Conservation (phyloP, 2,888 invertebrate genomes). For the Pheosia gnoma region DNA sequence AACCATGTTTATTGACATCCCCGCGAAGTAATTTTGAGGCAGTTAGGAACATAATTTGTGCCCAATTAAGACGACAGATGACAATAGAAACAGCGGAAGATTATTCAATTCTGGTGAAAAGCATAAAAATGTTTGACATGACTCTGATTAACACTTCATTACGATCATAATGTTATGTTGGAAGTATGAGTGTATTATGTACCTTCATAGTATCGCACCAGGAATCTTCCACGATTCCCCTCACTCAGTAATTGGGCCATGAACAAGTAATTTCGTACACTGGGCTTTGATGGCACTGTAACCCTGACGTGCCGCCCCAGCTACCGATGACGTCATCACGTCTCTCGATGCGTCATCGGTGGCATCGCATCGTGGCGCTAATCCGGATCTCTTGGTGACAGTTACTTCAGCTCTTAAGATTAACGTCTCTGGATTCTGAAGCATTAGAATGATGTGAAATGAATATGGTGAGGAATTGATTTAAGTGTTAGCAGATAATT, state of each 20-base stretch:
- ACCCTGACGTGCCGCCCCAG: not conserved
- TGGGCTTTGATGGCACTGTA: slow-evolving; percentile 3
- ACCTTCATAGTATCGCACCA: too few relatives aligned
- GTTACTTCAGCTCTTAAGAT: not conserved
- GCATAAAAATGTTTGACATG: too few relatives aligned
- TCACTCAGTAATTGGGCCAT: not conserved
- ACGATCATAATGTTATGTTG: too few relatives aligned
- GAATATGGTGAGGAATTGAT: not conserved
- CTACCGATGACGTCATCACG: not conserved
- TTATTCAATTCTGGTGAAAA: too few relatives aligned
- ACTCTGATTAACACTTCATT: too few relatives aligned
- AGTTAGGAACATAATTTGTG: too few relatives aligned
- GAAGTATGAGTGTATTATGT: too few relatives aligned
- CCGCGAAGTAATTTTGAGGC: too few relatives aligned
- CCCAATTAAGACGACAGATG: too few relatives aligned
- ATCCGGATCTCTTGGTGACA: not conserved
- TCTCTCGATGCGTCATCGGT: not conserved
- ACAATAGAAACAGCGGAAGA: too few relatives aligned
- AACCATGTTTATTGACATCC: too few relatives aligned
- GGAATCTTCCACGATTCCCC: not conserved
- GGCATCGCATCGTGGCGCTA: not conserved
- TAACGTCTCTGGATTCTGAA: not conserved
- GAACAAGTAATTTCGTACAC: slow-evolving; percentile 2
- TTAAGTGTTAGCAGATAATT: not conserved
- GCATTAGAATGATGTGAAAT: not conserved